Conservation (phyloP, 1,140 invertebrate genomes). For the Aculops lycopersici region DNA sequence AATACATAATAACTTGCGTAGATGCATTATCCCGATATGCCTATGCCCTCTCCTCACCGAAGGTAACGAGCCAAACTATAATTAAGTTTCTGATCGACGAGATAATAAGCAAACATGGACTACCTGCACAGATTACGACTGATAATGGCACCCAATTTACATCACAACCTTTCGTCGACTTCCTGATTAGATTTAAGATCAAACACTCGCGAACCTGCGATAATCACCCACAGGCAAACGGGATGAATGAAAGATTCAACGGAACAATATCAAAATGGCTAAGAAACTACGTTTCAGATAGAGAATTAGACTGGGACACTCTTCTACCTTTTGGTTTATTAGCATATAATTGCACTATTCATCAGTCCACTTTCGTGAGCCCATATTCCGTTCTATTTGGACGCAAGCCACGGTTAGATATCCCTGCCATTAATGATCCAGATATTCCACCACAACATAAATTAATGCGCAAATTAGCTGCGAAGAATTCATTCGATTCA, state of each 20-base stretch:
- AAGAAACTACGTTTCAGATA: neutral
- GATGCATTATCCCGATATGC: conserved; percentile 1
- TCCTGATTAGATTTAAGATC: conserved; percentile 7
- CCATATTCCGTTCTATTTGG: neutral
- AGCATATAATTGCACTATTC: neutral
- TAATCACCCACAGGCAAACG: conserved; percentile 13
- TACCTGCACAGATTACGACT: conserved; percentile 13
- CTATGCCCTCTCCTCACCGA: conserved; percentile 8
- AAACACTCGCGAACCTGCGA: conserved; percentile 10
- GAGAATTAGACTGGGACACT: neutral
- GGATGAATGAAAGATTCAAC: conserved; percentile 12
- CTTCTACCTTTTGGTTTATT: neutral
- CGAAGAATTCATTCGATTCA: neutral
- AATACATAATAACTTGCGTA: conserved; percentile 2
- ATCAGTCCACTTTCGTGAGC: neutral
- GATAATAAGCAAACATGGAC: conserved; percentile 16
- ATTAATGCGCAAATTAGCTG: neutral
- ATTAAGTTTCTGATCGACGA: conserved; percentile 10
- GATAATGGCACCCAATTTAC: conserved; percentile 17
- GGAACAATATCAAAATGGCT: conserved; percentile 7
- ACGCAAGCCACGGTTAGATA: neutral
- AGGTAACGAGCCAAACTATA: conserved; percentile 13
- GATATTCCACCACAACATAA: neutral
- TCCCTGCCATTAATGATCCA: neutral
- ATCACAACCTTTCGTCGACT: conserved; percentile 9